Evolutionary conservation across 2,113 vertebrate genomes (phyloP).

Genomic region (Oenanthe melanoleuca): DNA sequence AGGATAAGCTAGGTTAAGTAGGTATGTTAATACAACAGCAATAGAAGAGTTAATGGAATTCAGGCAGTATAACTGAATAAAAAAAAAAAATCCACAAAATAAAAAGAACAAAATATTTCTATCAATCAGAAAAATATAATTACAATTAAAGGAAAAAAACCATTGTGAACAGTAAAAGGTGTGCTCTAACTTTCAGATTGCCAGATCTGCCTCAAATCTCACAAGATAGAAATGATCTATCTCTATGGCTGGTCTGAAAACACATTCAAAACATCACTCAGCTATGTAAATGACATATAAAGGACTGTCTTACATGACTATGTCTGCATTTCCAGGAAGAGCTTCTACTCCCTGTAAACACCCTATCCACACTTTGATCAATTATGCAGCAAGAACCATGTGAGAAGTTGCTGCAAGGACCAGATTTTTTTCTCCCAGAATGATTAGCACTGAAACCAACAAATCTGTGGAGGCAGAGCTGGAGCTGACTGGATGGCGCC

Average conservation of each 20-base stretch:
- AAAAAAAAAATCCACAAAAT: rapidly evolving
- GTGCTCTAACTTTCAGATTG: neutral
- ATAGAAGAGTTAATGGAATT: neutral
- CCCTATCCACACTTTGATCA: neutral
- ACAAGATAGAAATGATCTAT: neutral
- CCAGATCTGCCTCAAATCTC: neutral
- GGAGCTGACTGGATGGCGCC: neutral
- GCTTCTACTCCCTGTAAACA: neutral
- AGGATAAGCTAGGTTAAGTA: neutral
- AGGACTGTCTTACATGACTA: neutral
- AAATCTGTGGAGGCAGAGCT: neutral
- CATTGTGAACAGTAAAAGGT: neutral
- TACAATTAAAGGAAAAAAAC: neutral
- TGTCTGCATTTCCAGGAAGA: neutral
- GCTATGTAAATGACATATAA: neutral
- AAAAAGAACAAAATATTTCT: neutral
- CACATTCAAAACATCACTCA: neutral
- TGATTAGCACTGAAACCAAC: neutral
- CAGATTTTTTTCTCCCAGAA: neutral
- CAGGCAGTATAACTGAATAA: neutral
- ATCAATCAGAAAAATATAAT: neutral
- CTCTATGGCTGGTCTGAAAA: neutral
- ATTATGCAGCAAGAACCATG: neutral
- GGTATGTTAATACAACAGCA: neutral
- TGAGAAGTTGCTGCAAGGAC: neutral